Percentiles rank a stretch among this genome's conserved stretches.
Conservation (phyloP, 2,888 invertebrate genomes). For the Phaonia tiefii region DNA sequence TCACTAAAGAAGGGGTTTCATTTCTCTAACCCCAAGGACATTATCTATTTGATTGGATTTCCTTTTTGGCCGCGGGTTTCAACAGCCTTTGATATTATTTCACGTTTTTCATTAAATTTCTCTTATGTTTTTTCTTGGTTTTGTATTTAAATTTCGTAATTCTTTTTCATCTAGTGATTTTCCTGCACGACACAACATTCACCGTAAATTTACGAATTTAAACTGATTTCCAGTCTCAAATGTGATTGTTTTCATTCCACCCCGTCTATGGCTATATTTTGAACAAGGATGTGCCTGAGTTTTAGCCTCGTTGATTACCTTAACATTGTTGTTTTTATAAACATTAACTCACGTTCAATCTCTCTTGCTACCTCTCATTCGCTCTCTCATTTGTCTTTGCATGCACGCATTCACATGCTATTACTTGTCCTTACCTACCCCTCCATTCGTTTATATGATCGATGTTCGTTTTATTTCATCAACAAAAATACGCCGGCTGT, state of each 20-base stretch:
- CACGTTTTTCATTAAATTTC: conserved; percentile 36
- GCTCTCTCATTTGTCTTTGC: too few species aligned
- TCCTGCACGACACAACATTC: conserved; percentile 43
- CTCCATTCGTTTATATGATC: too few species aligned
- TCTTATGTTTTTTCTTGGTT: conserved; percentile 13
- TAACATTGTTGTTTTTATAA: too few species aligned
- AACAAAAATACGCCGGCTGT: too few species aligned
- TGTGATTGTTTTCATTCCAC: conserved; percentile 63
- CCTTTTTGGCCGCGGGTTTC: background rate
- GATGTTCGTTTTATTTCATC: too few species aligned
- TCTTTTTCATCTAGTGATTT: conserved; percentile 4
- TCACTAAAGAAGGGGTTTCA: conserved; percentile 18
- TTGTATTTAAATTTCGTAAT: conserved; percentile 15
- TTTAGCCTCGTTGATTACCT: background rate
- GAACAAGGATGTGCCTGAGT: background rate
- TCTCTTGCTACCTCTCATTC: too few species aligned
- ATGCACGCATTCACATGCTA: conserved; percentile 5
- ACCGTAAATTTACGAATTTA: conserved; percentile 47
- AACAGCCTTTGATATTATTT: conserved; percentile 40
- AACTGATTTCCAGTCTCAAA: conserved; percentile 60
- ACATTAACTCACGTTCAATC: background rate
- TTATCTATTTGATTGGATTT: conserved; percentile 4
- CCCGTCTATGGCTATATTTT: conserved; percentile 23
- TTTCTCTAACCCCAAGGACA: background rate
- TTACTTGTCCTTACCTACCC: background rate